Percentiles rank a stretch among this genome's conserved stretches.
These are phyloP conservation scores for Lerema accius DNA, from an alignment of 1,140 invertebrate genomes.

Conservation along the genomic window DNA sequence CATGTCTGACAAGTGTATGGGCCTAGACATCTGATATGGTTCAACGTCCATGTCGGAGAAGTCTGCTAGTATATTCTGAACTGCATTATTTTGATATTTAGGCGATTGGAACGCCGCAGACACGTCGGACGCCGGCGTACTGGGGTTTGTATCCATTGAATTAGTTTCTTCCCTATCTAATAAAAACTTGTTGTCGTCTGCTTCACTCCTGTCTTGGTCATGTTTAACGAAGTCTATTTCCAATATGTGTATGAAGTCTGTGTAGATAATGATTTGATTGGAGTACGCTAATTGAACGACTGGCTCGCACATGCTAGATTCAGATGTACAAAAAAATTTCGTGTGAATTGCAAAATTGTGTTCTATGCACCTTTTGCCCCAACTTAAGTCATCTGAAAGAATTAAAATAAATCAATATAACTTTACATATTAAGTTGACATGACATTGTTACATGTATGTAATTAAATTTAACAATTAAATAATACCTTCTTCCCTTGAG, in stretches of 20 bases:
- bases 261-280: conserved; percentile 82
- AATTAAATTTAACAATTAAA: conserved; percentile 13
- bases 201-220: conserved; percentile 62
- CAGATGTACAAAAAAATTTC: conserved; percentile 79
- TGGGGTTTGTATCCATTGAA: conserved; percentile 63
- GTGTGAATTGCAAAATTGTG: conserved; percentile 82
- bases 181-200: conserved; percentile 59
- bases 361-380: conserved; percentile 75
- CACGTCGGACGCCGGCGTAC: conserved; percentile 66
- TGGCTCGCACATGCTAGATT: conserved; percentile 78
- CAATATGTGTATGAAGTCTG: conserved; percentile 81
- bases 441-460: too few relatives aligned
- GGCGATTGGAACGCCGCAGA: conserved; percentile 71
- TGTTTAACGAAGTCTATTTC: conserved; percentile 80
- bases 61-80: conserved; percentile 80
- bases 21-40: conserved; percentile 68
- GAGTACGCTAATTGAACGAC: conserved; percentile 80
- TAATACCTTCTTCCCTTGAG: conserved; percentile 72
- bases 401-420: too few relatives aligned
- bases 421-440: too few relatives aligned
- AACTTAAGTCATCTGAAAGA: conserved; percentile 65
- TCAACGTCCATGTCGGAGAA: conserved; percentile 80
- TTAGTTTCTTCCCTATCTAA: conserved; percentile 67
- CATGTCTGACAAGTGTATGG: conserved; percentile 75
- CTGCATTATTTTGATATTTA: conserved; percentile 74